Base-by-base conservation (phyloP, 2,888 invertebrate genomes). In the Drosophila infuscata region DNA sequence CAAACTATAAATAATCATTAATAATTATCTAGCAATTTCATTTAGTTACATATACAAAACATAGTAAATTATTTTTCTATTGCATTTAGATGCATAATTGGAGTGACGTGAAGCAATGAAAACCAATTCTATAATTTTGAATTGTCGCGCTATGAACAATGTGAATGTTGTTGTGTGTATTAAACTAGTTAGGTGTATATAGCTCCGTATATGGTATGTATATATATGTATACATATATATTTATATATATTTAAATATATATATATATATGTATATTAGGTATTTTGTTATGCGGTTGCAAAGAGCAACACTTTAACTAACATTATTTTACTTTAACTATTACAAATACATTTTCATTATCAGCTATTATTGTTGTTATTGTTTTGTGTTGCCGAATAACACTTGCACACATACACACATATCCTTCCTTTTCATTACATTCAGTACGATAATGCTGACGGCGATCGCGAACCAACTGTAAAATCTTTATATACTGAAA, bases 401-500 rank as follows among this genome's bases (percentile, higher is more conserved):
- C 64, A 64, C 48, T 56, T 56, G 35, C 52, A 35, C 29, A 36
- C 32, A 53, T 57, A 35, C 56, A 66, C 53, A 63, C 72, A 51
- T 63, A 57, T 43, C 41, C 57, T 15, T 57, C 43, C 32, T 3
- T 57, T 56, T 41, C 35, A 29, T 51, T 41, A 29, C 58, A 48
- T 53, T 93, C 92, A 95, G 92, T 95, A 95, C 75, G 95, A 94
- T 91, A 95, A 94, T 91, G 96, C 95, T 79, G 96, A 96, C 82
- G 95, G 94, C 89, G 96, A 96, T 93, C 96, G 96, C 89, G 96
- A 96, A 85, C 96, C 96, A 88, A 96, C 97, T 75, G 97, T 97
- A 93, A 97, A 97, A 94, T 98, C 98, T 94, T 98, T 98, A 93
- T 98, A 98, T 93, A 98, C 97, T 66, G 98, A 97, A 93, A 98